Base-by-base conservation (phyloP, 2,797 vertebrate species). In the Eleutherodactylus coqui region DNA sequence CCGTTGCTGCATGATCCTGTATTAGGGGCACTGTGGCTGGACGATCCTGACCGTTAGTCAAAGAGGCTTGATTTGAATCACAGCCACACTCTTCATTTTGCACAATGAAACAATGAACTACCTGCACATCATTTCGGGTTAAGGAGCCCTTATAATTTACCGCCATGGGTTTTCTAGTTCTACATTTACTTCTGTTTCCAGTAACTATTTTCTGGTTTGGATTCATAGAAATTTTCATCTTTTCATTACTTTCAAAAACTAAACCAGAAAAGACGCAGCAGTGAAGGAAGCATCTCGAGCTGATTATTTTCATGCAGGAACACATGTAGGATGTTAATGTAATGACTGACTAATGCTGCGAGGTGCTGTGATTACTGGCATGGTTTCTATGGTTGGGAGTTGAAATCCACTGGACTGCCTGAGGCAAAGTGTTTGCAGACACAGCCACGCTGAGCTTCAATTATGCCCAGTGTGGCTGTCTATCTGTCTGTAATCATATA, bases 311-410 rank as follows among this genome's bases (percentile, higher is more conserved):
- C 24, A 53, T 47, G 17, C 64, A 62, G 49, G 47, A 27, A 14
- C 11, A 45, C 51, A 36, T 34, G 45, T 77, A 58, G 62, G 85
- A 72, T 67, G 32, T 47, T 53, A 38, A 82, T 62, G 62, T 49
- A 58, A 60, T 58, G 60, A 70, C 45, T 76, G 79, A 75, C 70
- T 86, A 60, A 80, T 75, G 49, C 70, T 11, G 32, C 34, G 29
- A 21, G 34, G 53, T 67, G 16, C 72, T 55, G 69, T 69, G 73
- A 82, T 83, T 83, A 51, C 55, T 77, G 62, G 41, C 47, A 51
- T n/a, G 51, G 75, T 87, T 87, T 87, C 81, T 75, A 79, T 49
- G 86, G 86, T 73, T 79, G 86, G 86, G 86, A 87, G 79, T 79
- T 60, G 86, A 76, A 87, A 75, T 55, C 75, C 82, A 51, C 86